A percentile compares a stretch with the other conserved stretches of the same genome.
These are phyloP conservation scores for Volucella bombylans DNA, from an alignment of 2,888 invertebrate genomes.

Conservation along the genomic window DNA sequence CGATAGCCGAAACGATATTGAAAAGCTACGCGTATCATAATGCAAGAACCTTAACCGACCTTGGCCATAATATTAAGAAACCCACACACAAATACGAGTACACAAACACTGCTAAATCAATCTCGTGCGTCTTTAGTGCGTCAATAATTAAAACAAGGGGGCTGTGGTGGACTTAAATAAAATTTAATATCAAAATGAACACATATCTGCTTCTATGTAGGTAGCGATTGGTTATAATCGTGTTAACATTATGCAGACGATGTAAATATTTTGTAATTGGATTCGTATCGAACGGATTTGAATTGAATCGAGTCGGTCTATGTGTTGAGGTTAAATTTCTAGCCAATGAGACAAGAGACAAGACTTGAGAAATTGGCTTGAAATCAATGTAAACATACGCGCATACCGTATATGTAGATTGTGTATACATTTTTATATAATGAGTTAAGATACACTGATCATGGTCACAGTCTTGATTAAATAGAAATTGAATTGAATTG, in stretches of 20 bases:
- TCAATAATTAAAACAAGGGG: slow-evolving; percentile 23
- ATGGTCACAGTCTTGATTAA: slow-evolving; percentile 66
- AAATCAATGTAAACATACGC: slow-evolving; percentile 30
- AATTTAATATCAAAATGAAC: slow-evolving; percentile 10
- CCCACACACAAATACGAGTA: slow-evolving; percentile 13
- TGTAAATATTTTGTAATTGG: slow-evolving; percentile 71
- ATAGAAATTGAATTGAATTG: slow-evolving; percentile 20
- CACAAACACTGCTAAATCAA: slow-evolving; percentile 23
- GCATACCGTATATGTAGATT: not conserved
- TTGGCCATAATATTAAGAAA: slow-evolving; percentile 68
- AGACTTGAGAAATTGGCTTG: slow-evolving; percentile 32
- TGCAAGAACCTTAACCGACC: slow-evolving; percentile 65
- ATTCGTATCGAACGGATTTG: slow-evolving; percentile 22
- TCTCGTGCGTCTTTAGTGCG: slow-evolving; percentile 58
- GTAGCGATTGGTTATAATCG: slow-evolving; percentile 58
- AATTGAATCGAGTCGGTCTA: slow-evolving; percentile 22
- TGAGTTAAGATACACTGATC: slow-evolving; percentile 32
- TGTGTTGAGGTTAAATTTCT: slow-evolving; percentile 51
- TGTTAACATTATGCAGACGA: slow-evolving; percentile 63
- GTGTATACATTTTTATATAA: slow-evolving; percentile 2
- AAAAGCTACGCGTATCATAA: slow-evolving; percentile 68
- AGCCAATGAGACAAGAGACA: slow-evolving; percentile 46
- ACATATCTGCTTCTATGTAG: slow-evolving; percentile 1
- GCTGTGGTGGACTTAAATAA: slow-evolving; percentile 8
- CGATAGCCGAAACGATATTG: slow-evolving; percentile 53